Evolutionary conservation across 2,797 vertebrate genomes (phyloP).

Genomic region (Etheostoma perlongum): DNA sequence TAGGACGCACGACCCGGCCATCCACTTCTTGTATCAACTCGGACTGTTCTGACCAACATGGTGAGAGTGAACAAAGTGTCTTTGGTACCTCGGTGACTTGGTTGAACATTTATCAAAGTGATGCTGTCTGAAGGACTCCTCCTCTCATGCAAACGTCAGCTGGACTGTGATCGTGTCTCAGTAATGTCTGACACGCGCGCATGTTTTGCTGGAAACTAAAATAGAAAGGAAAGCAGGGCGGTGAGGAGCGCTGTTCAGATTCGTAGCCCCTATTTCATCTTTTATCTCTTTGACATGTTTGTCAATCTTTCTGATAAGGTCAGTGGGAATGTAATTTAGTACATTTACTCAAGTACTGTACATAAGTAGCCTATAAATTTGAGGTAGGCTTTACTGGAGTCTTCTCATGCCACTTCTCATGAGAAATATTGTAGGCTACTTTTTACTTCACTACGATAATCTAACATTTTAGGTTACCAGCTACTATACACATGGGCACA

Average conservation of each 20-base stretch:
- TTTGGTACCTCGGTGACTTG: not conserved
- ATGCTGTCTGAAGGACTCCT: constrained; percentile 62
- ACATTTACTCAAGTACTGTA: too few species aligned
- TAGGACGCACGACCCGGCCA: not conserved
- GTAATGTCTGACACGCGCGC: not conserved
- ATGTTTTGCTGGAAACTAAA: not conserved
- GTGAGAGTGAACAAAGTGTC: not conserved
- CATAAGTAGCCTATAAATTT: too few species aligned
- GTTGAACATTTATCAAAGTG: constrained; percentile 25
- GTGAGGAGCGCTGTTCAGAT: not conserved
- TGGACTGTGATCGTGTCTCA: constrained; percentile 18
- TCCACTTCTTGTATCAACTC: not conserved
- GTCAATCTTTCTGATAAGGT: not conserved
- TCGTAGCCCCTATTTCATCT: not conserved
- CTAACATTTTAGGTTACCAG: too few species aligned
- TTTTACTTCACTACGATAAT: too few species aligned
- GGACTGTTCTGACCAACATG: not conserved
- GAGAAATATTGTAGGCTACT: too few species aligned
- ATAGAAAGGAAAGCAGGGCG: not conserved
- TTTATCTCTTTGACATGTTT: not conserved
- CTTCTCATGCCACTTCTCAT: too few species aligned
- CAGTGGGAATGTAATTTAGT: too few species aligned
- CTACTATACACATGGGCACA: too few species aligned
- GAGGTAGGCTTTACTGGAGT: too few species aligned
- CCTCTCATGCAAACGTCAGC: constrained; percentile 59